These are phyloP conservation scores for Gerosis bhagava DNA, from an alignment of 2,888 invertebrate genomes.

Conservation along the genomic window DNA sequence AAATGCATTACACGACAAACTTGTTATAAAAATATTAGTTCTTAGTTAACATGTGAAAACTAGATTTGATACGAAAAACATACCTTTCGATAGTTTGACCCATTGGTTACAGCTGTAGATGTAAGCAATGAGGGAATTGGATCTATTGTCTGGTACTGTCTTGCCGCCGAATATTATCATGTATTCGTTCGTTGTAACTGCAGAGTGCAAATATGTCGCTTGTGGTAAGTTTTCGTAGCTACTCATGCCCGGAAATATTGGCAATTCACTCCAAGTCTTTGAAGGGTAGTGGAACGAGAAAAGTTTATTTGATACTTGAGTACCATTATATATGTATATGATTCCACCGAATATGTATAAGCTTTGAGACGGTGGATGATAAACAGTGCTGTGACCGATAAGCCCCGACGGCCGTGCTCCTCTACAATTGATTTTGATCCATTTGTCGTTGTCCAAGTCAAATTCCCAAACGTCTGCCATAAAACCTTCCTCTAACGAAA, in stretches of 20 bases:
- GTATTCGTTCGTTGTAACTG: slow-evolving; percentile 93
- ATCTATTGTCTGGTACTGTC: slow-evolving; percentile 86
- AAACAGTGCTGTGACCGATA: slow-evolving; percentile 95
- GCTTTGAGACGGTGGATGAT: slow-evolving; percentile 90
- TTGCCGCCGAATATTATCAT: slow-evolving; percentile 96
- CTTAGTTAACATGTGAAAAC: too few relatives aligned
- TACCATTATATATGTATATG: slow-evolving; percentile 86
- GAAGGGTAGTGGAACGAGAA: slow-evolving; percentile 90
- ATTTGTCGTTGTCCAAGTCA: slow-evolving; percentile 87
- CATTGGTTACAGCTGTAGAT: slow-evolving; percentile 95
- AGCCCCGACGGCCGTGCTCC: slow-evolving; percentile 91
- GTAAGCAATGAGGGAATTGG: slow-evolving; percentile 92
- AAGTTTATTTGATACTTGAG: slow-evolving; percentile 88
- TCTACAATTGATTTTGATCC: slow-evolving; percentile 86
- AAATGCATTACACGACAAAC: too few relatives aligned
- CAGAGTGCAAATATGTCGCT: slow-evolving; percentile 93
- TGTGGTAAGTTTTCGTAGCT: slow-evolving; percentile 84
- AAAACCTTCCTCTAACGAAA: slow-evolving; percentile 89
- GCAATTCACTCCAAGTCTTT: slow-evolving; percentile 90
- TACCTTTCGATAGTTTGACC: slow-evolving; percentile 86
- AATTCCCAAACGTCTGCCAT: slow-evolving; percentile 91
- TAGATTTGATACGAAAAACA: slow-evolving; percentile 31
- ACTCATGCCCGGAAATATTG: slow-evolving; percentile 86
- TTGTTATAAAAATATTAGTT: too few relatives aligned
- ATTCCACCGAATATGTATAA: slow-evolving; percentile 96